Evolutionary conservation across 2,797 vertebrate genomes (phyloP).

Genomic region (Falco biarmicus): DNA sequence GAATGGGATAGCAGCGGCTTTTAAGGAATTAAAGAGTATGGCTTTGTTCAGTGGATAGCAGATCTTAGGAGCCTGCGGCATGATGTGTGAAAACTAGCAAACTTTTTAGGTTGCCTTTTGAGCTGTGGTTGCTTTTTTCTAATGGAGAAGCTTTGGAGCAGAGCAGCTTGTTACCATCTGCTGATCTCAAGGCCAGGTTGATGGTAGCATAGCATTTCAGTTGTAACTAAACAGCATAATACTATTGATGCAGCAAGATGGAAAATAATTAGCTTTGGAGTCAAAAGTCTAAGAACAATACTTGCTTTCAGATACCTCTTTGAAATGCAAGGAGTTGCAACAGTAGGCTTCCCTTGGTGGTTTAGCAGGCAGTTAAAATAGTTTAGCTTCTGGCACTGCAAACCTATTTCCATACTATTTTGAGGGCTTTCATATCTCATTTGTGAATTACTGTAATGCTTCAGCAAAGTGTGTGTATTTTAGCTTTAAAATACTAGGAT

Average conservation of each 20-base stretch:
- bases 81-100: background rate
- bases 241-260: background rate
- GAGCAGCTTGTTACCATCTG: background rate
- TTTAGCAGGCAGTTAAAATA: background rate
- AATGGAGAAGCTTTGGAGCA: background rate
- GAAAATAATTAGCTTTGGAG: background rate
- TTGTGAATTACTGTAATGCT: background rate
- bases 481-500: background rate
- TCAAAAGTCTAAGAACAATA: background rate
- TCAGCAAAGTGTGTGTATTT: background rate
- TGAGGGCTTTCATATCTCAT: background rate
- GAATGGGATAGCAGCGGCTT: background rate
- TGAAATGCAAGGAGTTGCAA: background rate
- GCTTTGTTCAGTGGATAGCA: background rate
- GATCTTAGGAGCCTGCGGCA: background rate
- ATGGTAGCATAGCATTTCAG: background rate
- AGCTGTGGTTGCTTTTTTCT: background rate
- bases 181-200: rapidly evolving
- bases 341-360: background rate
- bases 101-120: background rate
- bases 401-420: background rate
- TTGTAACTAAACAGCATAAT: background rate
- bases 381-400: background rate
- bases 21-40: background rate
- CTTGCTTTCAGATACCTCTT: background rate